These are phyloP conservation scores for Dusona sp. DNA, from an alignment of 2,888 invertebrate genomes.

Conservation along the genomic window DNA sequence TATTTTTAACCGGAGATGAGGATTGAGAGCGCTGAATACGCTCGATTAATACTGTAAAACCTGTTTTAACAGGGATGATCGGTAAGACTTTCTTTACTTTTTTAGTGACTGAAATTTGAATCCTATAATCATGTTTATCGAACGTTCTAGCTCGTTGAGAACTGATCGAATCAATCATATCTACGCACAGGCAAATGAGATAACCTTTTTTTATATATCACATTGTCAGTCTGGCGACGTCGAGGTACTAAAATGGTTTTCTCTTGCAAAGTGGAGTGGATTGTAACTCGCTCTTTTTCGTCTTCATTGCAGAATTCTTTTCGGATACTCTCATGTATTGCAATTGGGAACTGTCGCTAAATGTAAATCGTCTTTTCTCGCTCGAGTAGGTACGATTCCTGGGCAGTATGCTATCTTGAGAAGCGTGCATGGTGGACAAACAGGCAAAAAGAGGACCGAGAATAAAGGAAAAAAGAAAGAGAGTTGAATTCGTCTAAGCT, in stretches of 20 bases:
- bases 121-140: not conserved
- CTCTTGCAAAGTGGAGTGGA: constrained; percentile 76
- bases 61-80: not conserved
- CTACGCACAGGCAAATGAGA: not conserved
- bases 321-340: constrained; percentile 62
- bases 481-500: constrained; percentile 21
- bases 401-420: not conserved
- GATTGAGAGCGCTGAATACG: not conserved
- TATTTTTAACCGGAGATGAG: constrained; percentile 3
- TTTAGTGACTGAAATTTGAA: constrained; percentile 17
- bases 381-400: constrained; percentile 74
- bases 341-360: constrained; percentile 80
- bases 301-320: constrained; percentile 14
- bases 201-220: not conserved
- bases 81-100: constrained; percentile 8
- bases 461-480: not conserved
- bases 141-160: not conserved
- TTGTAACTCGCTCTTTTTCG: constrained; percentile 58
- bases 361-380: constrained; percentile 79
- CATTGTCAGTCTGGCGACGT: constrained; percentile 30
- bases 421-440: not conserved
- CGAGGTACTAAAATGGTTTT: constrained; percentile 75
- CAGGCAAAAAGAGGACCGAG: constrained; percentile 7
- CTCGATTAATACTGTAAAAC: not conserved
- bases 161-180: not conserved